Evolutionary conservation across 1,140 invertebrate species (phyloP), one percentile per base, ranked within the genome.

Genomic region (Telenomus remus): DNA sequence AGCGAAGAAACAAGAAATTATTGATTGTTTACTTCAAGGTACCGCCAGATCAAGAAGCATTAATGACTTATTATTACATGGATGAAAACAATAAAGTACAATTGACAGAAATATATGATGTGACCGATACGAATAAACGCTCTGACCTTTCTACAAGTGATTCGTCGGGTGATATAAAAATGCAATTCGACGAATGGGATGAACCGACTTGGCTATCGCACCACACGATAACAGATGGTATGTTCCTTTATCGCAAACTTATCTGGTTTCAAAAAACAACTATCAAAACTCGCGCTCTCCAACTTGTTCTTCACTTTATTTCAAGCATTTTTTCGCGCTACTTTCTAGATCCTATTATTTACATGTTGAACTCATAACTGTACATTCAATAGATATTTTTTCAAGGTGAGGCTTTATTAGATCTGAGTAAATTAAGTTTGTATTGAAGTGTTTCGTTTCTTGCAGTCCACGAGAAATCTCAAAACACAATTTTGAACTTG

Each of bases 11-110:
- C 46, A 14, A 46, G 49, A 12, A 44, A 56, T 59, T 46, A 27
- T 43, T 27, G 19, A 27, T 3, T 27, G 19, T 27, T 27, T 27
- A 27, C 33, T 80, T 65, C 10, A 16, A 87, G 86, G 92, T 94
- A 53, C 94, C 95, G 6, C 89, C 93, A 34, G 92, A 96, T 72
- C 94, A 96, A 83, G 96, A 97, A 76, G 93, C 95, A 5, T 86
- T 96, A 1, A 94, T 97, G 90, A 93, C 95, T 0, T 97, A 95
- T 86, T 96, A 97, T 87, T 97, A 97, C 81, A 92, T 95, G 81
- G 93, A 95, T 81, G 93, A 95, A 80, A 92, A 95, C 81, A 95
- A 96, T 84, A 94, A 94, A 89, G 92, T 92, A 77, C 94, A 95
- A 85, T 92, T 96, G 63, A 95, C 94, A 1, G 95, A 96, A 89